Evolutionary conservation across 2,888 invertebrate species (phyloP), one percentile per base, ranked within the genome.

Genomic region (Cephus runcator): DNA sequence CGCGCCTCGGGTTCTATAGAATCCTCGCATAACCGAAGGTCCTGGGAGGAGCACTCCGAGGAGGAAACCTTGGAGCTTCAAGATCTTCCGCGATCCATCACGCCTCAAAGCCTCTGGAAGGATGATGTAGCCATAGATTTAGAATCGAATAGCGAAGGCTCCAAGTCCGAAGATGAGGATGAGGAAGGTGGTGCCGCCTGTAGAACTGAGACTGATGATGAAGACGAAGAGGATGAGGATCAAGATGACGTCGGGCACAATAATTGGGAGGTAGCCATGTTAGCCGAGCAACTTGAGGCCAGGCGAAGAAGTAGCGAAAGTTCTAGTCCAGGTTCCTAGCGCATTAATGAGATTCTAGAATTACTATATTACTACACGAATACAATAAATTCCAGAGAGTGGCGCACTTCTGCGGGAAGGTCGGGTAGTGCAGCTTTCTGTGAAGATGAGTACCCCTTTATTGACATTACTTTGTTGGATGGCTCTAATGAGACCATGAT

Each of bases 241-340:
- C 84, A 85, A 4, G 87, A 88, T 4, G 88, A 85, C 3, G 82
- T 81, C 34, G 88, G 90, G 11, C 90, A 91, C 81, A 94, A 95
- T 81, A 94, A 95, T 87, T 96, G 96, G 96, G 96, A 96, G 90
- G 95, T 96, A 0, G 93, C 94, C 90, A 95, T 96, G 95, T 91
- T 96, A 69, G 96, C 96, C 0, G 94, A 95, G 82, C 95, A 96
- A 89, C 92, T 96, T 83, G 94, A 95, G 15, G 90, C 92, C 34
- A 88, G 89, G 79, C 88, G 89, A 83, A 85, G 86, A 79, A 88
- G 89, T 80, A 88, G 86, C 87, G 90, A 90, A 82, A 88, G 85
- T 79, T 87, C 89, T 75, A 89, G 90, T 81, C 88, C 91, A 76
- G 90, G 90, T 83, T 91, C 91, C 91, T 91, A 91, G 91, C 91